Percentiles rank a stretch among this genome's conserved stretches.
Conservation (phyloP, 2,797 vertebrate species). For the Philypnodon macrostomus region DNA sequence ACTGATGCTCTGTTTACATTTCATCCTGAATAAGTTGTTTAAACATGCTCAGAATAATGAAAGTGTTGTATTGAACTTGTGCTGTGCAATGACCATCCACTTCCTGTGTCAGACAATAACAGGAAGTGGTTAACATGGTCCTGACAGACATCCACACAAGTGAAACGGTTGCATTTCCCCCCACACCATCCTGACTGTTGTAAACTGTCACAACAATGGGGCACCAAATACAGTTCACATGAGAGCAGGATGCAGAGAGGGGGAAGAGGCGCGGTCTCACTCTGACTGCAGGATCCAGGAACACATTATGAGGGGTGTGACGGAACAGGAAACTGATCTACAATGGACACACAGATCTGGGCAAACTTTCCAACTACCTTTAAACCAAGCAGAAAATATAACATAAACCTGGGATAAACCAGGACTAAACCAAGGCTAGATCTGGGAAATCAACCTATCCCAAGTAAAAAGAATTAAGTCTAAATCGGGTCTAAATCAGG, state of each 20-base stretch:
- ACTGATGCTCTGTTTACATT: background rate
- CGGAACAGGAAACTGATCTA: no score
- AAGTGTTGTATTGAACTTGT: constrained; percentile 64
- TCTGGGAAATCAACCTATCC: no score
- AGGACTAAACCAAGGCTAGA: no score
- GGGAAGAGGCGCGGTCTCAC: no score
- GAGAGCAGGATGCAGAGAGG: constrained; percentile 39
- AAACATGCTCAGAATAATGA: constrained; percentile 45
- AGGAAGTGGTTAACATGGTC: constrained; percentile 77
- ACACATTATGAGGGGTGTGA: no score
- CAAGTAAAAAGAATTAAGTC: no score
- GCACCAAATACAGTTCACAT: constrained; percentile 16
- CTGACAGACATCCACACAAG: constrained; percentile 37
- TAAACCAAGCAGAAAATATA: no score
- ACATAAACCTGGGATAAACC: no score
- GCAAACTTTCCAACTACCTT: no score
- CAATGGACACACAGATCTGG: no score
- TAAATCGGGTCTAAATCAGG: no score
- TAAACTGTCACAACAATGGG: constrained; percentile 22
- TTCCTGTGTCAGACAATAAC: constrained; percentile 78
- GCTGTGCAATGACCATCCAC: constrained; percentile 68
- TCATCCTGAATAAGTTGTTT: background rate
- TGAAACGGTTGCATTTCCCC: constrained; percentile 55
- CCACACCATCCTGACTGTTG: constrained; percentile 37
- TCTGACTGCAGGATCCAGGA: no score